These are phyloP conservation scores for Baryphthengus martii DNA, from an alignment of 2,113 vertebrate species.

Conservation along the genomic window DNA sequence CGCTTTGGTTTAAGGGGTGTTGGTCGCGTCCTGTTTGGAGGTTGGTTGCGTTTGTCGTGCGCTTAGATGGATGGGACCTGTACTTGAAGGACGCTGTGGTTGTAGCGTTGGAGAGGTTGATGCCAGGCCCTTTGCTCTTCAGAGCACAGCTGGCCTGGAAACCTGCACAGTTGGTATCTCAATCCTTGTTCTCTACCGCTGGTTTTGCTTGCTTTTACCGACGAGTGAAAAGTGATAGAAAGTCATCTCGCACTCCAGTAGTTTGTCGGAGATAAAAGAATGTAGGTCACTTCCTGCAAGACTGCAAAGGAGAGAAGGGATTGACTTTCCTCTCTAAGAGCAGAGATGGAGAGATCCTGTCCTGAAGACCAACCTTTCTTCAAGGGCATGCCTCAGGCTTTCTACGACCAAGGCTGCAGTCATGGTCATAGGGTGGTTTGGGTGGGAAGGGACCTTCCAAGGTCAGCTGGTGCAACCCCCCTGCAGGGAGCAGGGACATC, in stretches of 20 bases:
- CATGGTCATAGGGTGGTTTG: too few species aligned
- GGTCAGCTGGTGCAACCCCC: too few species aligned
- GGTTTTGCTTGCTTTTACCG: not conserved
- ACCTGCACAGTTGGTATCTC: not conserved
- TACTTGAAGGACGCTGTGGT: not conserved
- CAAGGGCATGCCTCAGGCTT: not conserved
- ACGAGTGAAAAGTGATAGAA: not conserved
- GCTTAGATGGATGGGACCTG: not conserved
- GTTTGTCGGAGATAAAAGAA: not conserved
- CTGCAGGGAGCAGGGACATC: too few species aligned
- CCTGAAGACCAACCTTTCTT: not conserved
- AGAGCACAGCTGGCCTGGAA: not conserved
- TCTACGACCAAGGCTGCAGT: not conserved
- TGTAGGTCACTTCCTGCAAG: conserved; percentile 1
- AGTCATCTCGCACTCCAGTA: not conserved
- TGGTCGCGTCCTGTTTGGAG: not conserved
- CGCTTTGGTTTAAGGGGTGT: not conserved
- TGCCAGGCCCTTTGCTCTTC: not conserved
- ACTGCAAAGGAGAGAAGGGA: not conserved
- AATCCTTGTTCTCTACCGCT: not conserved
- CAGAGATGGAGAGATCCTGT: not conserved
- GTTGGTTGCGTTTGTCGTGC: not conserved
- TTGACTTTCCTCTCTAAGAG: not conserved
- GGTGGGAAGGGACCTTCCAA: too few species aligned
- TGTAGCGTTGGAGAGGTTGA: not conserved